These are phyloP conservation scores for Drosophila greeni DNA, from an alignment of 2,888 invertebrate species.

Conservation along the genomic window DNA sequence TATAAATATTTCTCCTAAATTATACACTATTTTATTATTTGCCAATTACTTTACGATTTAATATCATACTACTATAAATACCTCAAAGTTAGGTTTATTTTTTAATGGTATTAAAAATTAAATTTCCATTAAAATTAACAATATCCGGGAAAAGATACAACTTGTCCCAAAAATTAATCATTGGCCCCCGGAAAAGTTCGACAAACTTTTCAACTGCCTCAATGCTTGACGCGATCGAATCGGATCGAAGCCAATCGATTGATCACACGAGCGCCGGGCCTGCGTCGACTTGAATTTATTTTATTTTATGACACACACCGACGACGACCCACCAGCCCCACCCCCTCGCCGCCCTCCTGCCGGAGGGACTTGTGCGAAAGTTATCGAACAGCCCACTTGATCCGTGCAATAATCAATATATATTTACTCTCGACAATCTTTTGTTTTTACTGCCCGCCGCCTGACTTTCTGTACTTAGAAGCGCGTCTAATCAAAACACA, in stretches of 20 bases:
- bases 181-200: not conserved
- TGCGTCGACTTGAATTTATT: conserved; percentile 14
- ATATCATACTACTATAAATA: not conserved
- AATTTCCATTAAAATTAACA: not conserved
- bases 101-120: not conserved
- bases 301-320: conserved; percentile 28
- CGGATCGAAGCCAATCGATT: conserved; percentile 4
- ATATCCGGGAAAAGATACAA: not conserved
- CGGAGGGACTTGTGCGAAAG: conserved; percentile 31
- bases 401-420: conserved; percentile 31
- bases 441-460: conserved; percentile 36
- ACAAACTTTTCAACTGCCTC: conserved; percentile 33
- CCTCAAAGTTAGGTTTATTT: not conserved
- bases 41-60: not conserved
- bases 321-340: not conserved
- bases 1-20: not conserved
- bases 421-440: conserved; percentile 36
- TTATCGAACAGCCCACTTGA: conserved; percentile 63
- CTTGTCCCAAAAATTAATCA: not conserved
- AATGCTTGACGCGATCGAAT: not conserved
- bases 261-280: conserved; percentile 22
- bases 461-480: conserved; percentile 47
- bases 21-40: not conserved
- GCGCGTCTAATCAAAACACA: conserved; percentile 43
- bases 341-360: too few species aligned